Evolutionary conservation across 2,797 vertebrate genomes (phyloP), one percentile per base, ranked within the genome.

Genomic region (Adrianichthys oophorus): DNA sequence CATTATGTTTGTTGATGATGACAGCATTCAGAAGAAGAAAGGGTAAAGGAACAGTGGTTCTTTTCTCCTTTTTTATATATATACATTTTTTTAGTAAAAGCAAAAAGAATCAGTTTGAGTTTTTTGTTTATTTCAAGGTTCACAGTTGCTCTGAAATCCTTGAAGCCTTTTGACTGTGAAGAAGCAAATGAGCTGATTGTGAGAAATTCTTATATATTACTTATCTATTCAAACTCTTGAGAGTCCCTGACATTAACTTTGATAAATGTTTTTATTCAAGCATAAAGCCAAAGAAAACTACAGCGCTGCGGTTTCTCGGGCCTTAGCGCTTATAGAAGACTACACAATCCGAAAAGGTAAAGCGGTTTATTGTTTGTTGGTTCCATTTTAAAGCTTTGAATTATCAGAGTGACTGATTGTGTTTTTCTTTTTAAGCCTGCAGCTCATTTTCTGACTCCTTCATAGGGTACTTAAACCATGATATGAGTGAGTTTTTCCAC

Each of bases 121-220:
- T 46, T 23, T 64, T 72, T 53, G 24, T 42, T 46, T 76, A 41
- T 15, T 44, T 76, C 0, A 53, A 98, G 97, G 17, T 90, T 96
- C 57, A 82, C 82, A 2, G 92, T 95, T 19, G 44, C 89, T 59
- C 72, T 97, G 53, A 93, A 83, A 88, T 92, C 63, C 4, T 70
- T 99, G 64, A 98, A 97, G 55, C 93, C 93, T 37, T 96, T 95
- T 80, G 94, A 98, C 49, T 96, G 95, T 78, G 83, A 94, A 69
- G 95, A 96, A 59, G 87, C 88, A 47, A 77, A 92, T 52, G 78
- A 88, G 8, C 80, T 98, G 18, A 85, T 93, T 59, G 97, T 99
- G 87, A 90, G 94, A 87, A 26, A 16, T 12, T 1, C 24, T 57
- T 10, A 42, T 41, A 21, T 47, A 40, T 17, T 40, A 45, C 17